Evolutionary conservation across 2,113 vertebrate genomes (phyloP), one percentile per base, ranked within the genome.

Genomic region (Chiloscyllium plagiosum): DNA sequence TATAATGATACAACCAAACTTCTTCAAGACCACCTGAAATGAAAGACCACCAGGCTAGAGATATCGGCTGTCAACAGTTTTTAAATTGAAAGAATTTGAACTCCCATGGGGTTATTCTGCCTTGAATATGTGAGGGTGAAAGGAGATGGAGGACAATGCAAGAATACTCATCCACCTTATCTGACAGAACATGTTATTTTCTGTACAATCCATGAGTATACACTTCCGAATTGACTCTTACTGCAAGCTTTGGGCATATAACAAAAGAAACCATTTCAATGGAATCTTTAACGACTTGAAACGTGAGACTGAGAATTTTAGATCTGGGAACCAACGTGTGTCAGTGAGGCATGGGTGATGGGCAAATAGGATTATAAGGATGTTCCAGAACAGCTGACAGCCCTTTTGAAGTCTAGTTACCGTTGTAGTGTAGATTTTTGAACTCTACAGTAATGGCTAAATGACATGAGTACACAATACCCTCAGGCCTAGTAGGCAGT

Each of bases 61-160:
- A 92, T 33, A 65, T 15, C 7, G 89, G 29, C 89, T 92, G 56
- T 92, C 56, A 92, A 92, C 89, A 65, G 89, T 20, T 65, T 65
- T 92, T 92, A 92, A 65, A 92, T n/a, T 92, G 89, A 92, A 92
- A 65, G 89, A n/a, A 19, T 65, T 66, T 92, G 56, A 65, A 92
- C 89, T 92, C 89, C 56, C 56, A 7, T 33, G 89, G n/a, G 89
- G 29, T 65, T 56, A 65, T 37, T 92, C 29, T 92, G 17, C 29
- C 61, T 33, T 65, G 89, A 92, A 61, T 22, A 50, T 20, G 26
- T 52, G 42, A 22, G 47, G 47, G 85, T 17, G 37, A 86, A 47
- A 50, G 85, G 47, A 47, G 47, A 4, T 33, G 50, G 56, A 61
- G 50, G 29, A 65, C 3, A 29, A 61, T 61, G 29, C 52, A n/a